Percentiles rank a stretch among this genome's conserved stretches.
Evolutionary conservation across 2,888 invertebrate species (phyloP).

Genomic region (Anorthoa munda): DNA sequence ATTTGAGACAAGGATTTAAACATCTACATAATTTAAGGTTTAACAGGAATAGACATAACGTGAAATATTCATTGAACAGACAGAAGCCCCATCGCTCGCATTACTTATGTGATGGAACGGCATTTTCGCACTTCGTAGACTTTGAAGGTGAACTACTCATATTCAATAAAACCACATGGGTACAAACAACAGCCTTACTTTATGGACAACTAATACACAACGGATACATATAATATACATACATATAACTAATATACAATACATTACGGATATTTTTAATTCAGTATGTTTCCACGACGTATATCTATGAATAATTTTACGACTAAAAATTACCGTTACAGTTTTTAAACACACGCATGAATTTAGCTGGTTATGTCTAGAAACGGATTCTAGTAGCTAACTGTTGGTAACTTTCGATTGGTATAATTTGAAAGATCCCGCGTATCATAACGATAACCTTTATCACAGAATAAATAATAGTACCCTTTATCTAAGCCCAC

Average conservation of each 20-base stretch:
- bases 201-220: not conserved
- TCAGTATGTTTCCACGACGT: constrained; percentile 14
- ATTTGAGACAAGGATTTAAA: not conserved
- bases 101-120: not conserved
- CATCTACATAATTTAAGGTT: not conserved
- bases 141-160: not conserved
- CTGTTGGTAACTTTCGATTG: constrained; percentile 6
- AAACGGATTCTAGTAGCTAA: not conserved
- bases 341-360: constrained; percentile 41
- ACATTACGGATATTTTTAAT: constrained; percentile 16
- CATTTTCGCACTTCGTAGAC: not conserved
- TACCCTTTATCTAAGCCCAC: not conserved
- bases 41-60: not conserved
- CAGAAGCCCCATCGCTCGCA: not conserved
- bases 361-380: constrained; percentile 22
- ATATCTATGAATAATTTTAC: constrained; percentile 37
- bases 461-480: too few species aligned
- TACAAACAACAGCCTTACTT: not conserved
- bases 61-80: not conserved
- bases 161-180: not conserved
- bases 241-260: too few species aligned
- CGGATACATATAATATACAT: too few species aligned
- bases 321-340: constrained; percentile 52
- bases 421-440: constrained; percentile 2
- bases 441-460: not conserved